Evolutionary conservation across 2,797 vertebrate species (phyloP).

Genomic region (Coilia nasus): DNA sequence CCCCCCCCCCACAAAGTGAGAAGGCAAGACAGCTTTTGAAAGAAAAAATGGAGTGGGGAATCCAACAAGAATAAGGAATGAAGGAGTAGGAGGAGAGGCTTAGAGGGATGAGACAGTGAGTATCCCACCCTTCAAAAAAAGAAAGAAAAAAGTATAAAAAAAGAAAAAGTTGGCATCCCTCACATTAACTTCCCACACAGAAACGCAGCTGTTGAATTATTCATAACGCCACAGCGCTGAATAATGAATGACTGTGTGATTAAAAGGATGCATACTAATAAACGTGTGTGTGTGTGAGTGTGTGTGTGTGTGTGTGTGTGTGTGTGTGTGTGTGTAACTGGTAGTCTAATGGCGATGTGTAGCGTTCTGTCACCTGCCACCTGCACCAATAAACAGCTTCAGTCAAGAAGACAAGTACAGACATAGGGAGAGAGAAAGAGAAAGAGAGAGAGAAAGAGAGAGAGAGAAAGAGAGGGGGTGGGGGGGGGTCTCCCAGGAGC

Average conservation of each 20-base stretch:
- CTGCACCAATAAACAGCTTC: not conserved
- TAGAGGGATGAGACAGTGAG: not conserved
- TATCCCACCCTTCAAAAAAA: not conserved
- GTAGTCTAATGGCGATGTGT: not conserved
- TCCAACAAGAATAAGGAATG: not conserved
- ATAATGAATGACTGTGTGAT: conserved; percentile 74
- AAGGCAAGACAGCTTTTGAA: not conserved
- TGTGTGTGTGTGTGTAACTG: not conserved
- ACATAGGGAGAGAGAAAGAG: too few species aligned
- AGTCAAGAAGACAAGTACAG: not conserved
- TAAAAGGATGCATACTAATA: conserved; percentile 70
- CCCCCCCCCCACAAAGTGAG: not conserved
- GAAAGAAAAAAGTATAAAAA: not conserved
- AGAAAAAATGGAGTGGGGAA: conserved; percentile 9
- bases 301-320: not conserved
- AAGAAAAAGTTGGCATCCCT: conserved; percentile 51
- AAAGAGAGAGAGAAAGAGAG: too few species aligned
- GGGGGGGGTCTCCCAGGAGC: not conserved
- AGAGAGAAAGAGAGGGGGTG: too few species aligned
- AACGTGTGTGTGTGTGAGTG: conserved; percentile 34
- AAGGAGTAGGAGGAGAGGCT: not conserved
- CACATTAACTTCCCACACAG: conserved; percentile 60
- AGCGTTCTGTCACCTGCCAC: conserved; percentile 19
- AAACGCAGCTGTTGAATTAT: conserved; percentile 71
- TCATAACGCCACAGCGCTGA: conserved; percentile 65